These are phyloP conservation scores for Physella acuta DNA, from an alignment of 1,140 invertebrate genomes.

Conservation along the genomic window DNA sequence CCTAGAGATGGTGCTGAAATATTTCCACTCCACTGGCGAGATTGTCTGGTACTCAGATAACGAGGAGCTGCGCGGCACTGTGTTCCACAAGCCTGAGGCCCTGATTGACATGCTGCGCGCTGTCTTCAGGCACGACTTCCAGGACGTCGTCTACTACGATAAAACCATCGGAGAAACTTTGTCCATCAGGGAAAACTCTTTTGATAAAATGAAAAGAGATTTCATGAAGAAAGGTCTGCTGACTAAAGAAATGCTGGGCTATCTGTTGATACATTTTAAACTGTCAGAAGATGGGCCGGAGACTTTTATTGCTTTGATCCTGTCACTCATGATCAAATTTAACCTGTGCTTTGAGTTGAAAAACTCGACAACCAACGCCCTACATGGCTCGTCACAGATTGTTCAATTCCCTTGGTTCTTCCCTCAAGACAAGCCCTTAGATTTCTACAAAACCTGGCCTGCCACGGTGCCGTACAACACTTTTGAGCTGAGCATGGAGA, in stretches of 20 bases:
- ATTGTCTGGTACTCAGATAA: constrained; percentile 55
- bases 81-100: constrained; percentile 53
- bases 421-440: constrained; percentile 32
- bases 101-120: constrained; percentile 53
- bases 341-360: constrained; percentile 51
- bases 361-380: constrained; percentile 30
- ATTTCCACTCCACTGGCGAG: constrained; percentile 51
- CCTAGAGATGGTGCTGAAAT: constrained; percentile 45
- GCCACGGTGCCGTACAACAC: constrained; percentile 36
- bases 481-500: constrained; percentile 40
- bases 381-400: constrained; percentile 34
- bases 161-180: constrained; percentile 31
- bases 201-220: constrained; percentile 44
- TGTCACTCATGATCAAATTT: constrained; percentile 51
- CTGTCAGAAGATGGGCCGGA: constrained; percentile 44
- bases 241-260: constrained; percentile 47
- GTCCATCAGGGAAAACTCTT: constrained; percentile 35
- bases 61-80: constrained; percentile 39
- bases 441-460: constrained; percentile 41
- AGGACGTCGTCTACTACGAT: constrained; percentile 43
- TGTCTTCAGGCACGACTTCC: constrained; percentile 54
- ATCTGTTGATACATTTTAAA: constrained; percentile 44
- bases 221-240: constrained; percentile 48
- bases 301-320: constrained; percentile 38
- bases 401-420: constrained; percentile 55